Evolutionary conservation across 2,888 invertebrate genomes (phyloP).

Genomic region (Emmelina monodactyla): DNA sequence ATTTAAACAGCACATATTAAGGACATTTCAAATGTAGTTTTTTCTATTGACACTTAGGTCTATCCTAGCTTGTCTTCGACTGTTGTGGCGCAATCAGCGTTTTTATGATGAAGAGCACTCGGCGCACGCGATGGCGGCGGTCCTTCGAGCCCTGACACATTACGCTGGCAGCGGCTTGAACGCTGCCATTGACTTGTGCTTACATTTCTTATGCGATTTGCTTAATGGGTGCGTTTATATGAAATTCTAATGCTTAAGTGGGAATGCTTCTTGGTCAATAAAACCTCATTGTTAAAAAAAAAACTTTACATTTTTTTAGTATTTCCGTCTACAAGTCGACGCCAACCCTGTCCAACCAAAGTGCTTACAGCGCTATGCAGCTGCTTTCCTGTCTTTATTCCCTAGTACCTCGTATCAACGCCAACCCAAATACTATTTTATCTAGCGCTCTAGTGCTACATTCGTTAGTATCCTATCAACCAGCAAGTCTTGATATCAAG

Average conservation of each 20-base stretch:
- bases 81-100: constrained; percentile 34
- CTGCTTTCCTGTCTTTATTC: constrained; percentile 39
- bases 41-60: constrained; percentile 21
- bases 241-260: too few species aligned
- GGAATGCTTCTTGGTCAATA: too few species aligned
- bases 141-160: constrained; percentile 37
- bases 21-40: too few species aligned
- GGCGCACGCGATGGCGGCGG: constrained; percentile 37
- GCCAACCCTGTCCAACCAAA: constrained; percentile 43
- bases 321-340: constrained; percentile 31
- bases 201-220: constrained; percentile 49
- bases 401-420: constrained; percentile 27
- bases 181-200: constrained; percentile 35
- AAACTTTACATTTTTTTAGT: constrained; percentile 23
- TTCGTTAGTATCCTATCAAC: constrained; percentile 43
- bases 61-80: constrained; percentile 34
- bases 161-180: constrained; percentile 31
- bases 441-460: constrained; percentile 46
- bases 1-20: too few species aligned
- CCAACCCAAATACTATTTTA: constrained; percentile 29
- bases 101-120: constrained; percentile 48
- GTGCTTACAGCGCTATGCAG: constrained; percentile 49
- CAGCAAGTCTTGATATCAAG: constrained; percentile 28
- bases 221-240: constrained; percentile 31
- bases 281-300: too few species aligned